phyloP scores from a whole-genome alignment of 2,888 invertebrate genomes.

The Latheticus oryzae region DNA sequence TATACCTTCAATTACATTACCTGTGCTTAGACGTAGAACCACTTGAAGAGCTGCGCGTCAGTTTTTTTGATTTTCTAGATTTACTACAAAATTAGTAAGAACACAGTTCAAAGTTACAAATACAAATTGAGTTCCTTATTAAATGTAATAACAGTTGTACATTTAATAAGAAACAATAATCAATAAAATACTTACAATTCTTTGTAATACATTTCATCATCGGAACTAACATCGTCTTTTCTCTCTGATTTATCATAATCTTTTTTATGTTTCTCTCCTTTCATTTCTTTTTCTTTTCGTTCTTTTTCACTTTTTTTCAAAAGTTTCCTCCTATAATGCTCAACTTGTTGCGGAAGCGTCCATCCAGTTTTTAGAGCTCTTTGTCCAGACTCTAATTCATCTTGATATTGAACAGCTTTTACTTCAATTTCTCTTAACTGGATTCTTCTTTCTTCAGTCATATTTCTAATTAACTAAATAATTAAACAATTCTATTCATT shows the following conservation, averaged over 20 bases:
- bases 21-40: constrained; percentile 63
- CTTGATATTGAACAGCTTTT: constrained; percentile 94
- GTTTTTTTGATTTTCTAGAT: constrained; percentile 65
- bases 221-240: constrained; percentile 54
- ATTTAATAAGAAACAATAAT: constrained; percentile 14
- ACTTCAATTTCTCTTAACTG: constrained; percentile 93
- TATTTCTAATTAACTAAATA: constrained; percentile 64
- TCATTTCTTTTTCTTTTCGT: constrained; percentile 60
- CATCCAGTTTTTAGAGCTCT: constrained; percentile 79
- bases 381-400: constrained; percentile 91
- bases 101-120: constrained; percentile 1
- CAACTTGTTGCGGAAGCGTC: constrained; percentile 84
- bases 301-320: constrained; percentile 75
- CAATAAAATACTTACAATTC: constrained; percentile 62
- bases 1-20: constrained; percentile 53
- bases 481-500: constrained; percentile 6
- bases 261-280: constrained; percentile 60
- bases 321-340: constrained; percentile 90
- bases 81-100: constrained; percentile 58
- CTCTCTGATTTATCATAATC: constrained; percentile 62
- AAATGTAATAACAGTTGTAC: constrained; percentile 7
- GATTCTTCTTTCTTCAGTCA: constrained; percentile 77
- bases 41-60: constrained; percentile 63
- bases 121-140: constrained; percentile 5
- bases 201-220: constrained; percentile 63